Evolutionary conservation across 37 sponge, comb jelly and placozoan species (phyloP), one percentile per base, ranked within the genome.

Genomic region (Cladorhizidae sp.): DNA sequence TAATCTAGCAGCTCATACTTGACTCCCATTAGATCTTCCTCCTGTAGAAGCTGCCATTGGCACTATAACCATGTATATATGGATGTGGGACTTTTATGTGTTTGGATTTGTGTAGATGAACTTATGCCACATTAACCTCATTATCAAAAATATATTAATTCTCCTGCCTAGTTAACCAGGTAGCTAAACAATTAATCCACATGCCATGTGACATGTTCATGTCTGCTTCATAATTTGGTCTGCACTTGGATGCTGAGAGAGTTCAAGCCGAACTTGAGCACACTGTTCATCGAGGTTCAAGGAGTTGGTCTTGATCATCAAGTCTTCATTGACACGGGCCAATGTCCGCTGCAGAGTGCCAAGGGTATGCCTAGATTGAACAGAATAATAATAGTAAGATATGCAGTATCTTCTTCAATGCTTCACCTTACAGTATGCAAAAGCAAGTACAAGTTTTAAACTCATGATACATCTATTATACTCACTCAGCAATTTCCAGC

Each of bases 241-340:
- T 52, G 71, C 79, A 3, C 75, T 87, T 23, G 81, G 76, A 32
- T 83, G 80, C 64, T 83, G 38, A 26, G 80, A 38, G 23, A 92
- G 88, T 33, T 50, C 84, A 54, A 86, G 64, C 62, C 95, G 81
- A 23, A 75, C 51, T 51, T 87, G 63, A 81, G 92, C 75, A 57
- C 98, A 97, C 78, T 92, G 75, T 55, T 83, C 40, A 62, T 97
- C 98, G 51, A 97, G 57, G 0, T 77, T 71, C 28, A 94, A 85
- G 0, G 95, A 97, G 81, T 85, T 85, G 57, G 32, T 72, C 89
- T 97, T 97, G 59, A 90, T 71, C 14, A 61, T 74, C 35, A 89
- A 70, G 62, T 97, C 95, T 42, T 77, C 56, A 22, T 74, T 77
- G 41, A 97, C 87, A 26, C 95, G 88, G 0, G 76, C 69, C 56